phyloP scores from a whole-genome alignment of 2,113 vertebrate genomes.

The Abramis brama region DNA sequence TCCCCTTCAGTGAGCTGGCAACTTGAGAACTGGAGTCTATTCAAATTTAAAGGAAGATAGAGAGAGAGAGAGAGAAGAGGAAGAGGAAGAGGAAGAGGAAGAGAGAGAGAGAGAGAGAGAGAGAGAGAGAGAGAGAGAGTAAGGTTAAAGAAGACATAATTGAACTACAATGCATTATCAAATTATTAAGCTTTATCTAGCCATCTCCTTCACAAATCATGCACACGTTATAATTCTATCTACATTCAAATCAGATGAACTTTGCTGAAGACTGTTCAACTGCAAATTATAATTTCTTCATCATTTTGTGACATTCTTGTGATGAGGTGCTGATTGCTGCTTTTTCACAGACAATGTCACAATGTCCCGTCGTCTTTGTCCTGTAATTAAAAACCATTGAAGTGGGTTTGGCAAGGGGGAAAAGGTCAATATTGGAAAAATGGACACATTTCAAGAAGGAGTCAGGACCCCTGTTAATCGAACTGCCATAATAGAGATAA shows the following conservation, averaged over 20 bases:
- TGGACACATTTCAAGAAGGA: conserved; percentile 8
- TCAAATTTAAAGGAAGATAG: not conserved
- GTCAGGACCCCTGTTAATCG: conserved; percentile 11
- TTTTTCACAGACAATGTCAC: conserved; percentile 52
- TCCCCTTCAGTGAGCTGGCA: not conserved
- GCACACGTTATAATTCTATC: conserved; percentile 27
- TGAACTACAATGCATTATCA: conserved; percentile 32
- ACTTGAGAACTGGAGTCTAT: not conserved
- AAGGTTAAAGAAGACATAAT: conserved; percentile 14
- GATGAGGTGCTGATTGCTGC: conserved; percentile 47
- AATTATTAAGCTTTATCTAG: conserved; percentile 47
- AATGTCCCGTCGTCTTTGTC: conserved; percentile 6
- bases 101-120: not conserved
- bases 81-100: no score
- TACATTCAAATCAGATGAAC: conserved; percentile 52
- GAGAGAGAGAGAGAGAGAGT: not conserved
- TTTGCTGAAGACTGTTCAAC: conserved; percentile 8
- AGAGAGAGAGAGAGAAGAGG: not conserved
- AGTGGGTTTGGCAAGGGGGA: not conserved
- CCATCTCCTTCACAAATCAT: conserved; percentile 20
- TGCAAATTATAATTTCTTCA: conserved; percentile 33
- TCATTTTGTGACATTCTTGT: conserved; percentile 19
- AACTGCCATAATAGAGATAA: not conserved
- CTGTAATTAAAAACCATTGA: conserved; percentile 38
- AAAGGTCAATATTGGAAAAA: conserved; percentile 19